phyloP scores from a whole-genome alignment of 2,797 vertebrate genomes.

The Rhinella marina region DNA sequence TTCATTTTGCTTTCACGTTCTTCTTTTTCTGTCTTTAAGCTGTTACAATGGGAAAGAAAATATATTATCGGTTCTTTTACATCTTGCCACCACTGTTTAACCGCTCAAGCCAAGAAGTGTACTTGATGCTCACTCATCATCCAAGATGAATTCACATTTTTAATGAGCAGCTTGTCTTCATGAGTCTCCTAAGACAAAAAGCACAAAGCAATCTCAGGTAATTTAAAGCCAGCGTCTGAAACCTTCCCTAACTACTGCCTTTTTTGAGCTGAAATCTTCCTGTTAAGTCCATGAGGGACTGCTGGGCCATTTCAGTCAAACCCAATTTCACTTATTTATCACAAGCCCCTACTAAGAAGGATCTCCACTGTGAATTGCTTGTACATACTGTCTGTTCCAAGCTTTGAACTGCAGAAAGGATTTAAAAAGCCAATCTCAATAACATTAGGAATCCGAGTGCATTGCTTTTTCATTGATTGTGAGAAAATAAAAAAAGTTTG shows the following conservation, averaged over 20 bases:
- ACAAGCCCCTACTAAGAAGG: slow-evolving; percentile 78
- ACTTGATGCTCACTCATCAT: slow-evolving; percentile 77
- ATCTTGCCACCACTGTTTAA: slow-evolving; percentile 71
- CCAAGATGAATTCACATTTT: slow-evolving; percentile 76
- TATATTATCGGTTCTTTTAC: slow-evolving; percentile 70
- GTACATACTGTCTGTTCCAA: slow-evolving; percentile 80
- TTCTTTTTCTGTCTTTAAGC: slow-evolving; percentile 26
- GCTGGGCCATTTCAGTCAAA: slow-evolving; percentile 81
- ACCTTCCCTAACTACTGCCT: slow-evolving; percentile 73
- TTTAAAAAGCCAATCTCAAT: slow-evolving; percentile 89
- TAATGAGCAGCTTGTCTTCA: slow-evolving; percentile 81
- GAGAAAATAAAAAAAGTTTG: slow-evolving; percentile 78
- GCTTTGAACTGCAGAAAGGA: slow-evolving; percentile 86
- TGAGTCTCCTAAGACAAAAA: slow-evolving; percentile 74
- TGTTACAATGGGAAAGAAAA: slow-evolving; percentile 73
- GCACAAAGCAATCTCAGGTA: slow-evolving; percentile 84
- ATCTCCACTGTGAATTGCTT: slow-evolving; percentile 78
- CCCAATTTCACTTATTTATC: slow-evolving; percentile 84
- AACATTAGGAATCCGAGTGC: slow-evolving; percentile 87
- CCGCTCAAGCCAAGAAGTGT: slow-evolving; percentile 73
- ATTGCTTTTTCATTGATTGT: slow-evolving; percentile 82
- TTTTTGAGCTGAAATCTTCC: slow-evolving; percentile 78
- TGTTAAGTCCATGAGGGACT: slow-evolving; percentile 78
- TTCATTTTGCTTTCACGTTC: slow-evolving; percentile 27
- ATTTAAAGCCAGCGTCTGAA: slow-evolving; percentile 82